Evolutionary conservation across 2,113 vertebrate species (phyloP), one percentile per base, ranked within the genome.

Genomic region (Sinocyclocheilus anophthalmus): DNA sequence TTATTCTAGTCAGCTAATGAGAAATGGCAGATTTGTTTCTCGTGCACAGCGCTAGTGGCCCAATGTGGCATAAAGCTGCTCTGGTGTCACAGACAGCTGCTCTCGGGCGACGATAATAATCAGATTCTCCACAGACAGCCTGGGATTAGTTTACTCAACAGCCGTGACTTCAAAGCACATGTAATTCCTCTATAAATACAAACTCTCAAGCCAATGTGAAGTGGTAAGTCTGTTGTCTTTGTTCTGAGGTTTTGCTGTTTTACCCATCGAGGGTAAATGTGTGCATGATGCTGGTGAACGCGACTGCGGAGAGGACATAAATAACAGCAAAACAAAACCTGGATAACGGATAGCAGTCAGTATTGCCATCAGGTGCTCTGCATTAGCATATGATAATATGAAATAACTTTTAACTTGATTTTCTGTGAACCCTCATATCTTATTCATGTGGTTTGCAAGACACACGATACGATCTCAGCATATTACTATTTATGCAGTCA

Each of bases 101-200:
- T 76, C 69, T 55, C 76, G 42, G 73, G 65, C 12, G 20, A 39
- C 55, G 57, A 75, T 80, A 76, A 84, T 84, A 86, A 86, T 88
- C 85, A 86, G 81, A 86, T 88, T 81, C 76, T 79, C 81, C 57
- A 88, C 87, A 88, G 84, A 88, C 77, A 81, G 48, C 18, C 57
- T 80, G 57, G 76, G 83, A 88, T 88, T 84, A 88, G 82, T 86
- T 45, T 87, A 84, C 81, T 80, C 81, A 84, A 79, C 69, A 75
- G 30, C 57, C 55, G 73, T 81, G 67, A 76, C 82, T 87, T 84
- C 73, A 55, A 84, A 87, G 65, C 39, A 72, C 61, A 78, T 75
- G 81, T 80, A 84, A 84, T 84, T 84, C 76, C 33, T 80, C 50
- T 73, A 42, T 73, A 84, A 87, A 87, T 81, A 30, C 48, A 65